Evolutionary conservation across 2,888 invertebrate species (phyloP).

Genomic region (Ophion obscuratus): DNA sequence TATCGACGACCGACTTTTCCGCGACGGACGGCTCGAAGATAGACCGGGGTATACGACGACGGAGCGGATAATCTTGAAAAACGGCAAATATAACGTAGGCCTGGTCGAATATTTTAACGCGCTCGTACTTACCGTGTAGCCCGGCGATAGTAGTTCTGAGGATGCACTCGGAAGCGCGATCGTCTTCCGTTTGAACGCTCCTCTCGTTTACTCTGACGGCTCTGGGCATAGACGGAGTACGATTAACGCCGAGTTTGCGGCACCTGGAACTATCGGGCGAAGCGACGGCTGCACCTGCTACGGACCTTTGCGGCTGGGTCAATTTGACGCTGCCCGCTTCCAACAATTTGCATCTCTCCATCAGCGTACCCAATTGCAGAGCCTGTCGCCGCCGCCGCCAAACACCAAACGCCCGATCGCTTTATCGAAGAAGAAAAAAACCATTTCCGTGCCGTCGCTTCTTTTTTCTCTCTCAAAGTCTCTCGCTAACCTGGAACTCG

Average conservation of each 20-base stretch:
- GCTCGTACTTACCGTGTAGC: constrained; percentile 62
- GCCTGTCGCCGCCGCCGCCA: constrained; percentile 61
- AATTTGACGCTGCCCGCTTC: constrained; percentile 77
- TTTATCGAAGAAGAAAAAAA: background rate
- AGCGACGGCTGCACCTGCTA: constrained; percentile 45
- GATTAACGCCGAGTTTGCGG: constrained; percentile 63
- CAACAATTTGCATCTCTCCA: constrained; percentile 77
- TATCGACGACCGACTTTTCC: constrained; percentile 80
- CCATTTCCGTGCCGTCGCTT: background rate
- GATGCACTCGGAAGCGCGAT: constrained; percentile 33
- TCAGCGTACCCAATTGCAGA: constrained; percentile 74
- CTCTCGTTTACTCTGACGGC: constrained; percentile 70
- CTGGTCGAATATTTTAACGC: background rate
- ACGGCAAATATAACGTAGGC: constrained; percentile 10
- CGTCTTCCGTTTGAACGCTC: constrained; percentile 69
- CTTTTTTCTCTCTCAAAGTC: background rate
- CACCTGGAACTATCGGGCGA: constrained; percentile 69
- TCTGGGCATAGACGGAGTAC: constrained; percentile 56
- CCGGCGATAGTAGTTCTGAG: constrained; percentile 37
- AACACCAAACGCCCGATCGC: background rate
- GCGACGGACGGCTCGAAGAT: constrained; percentile 76
- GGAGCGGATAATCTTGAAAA: constrained; percentile 74
- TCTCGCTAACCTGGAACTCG: constrained; percentile 75
- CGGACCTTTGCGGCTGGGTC: constrained; percentile 74
- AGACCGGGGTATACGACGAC: constrained; percentile 74